A percentile compares a stretch with the other conserved stretches of the same genome.
phyloP scores from a whole-genome alignment of 2,888 invertebrate genomes.

The Stomorhina lunata region DNA sequence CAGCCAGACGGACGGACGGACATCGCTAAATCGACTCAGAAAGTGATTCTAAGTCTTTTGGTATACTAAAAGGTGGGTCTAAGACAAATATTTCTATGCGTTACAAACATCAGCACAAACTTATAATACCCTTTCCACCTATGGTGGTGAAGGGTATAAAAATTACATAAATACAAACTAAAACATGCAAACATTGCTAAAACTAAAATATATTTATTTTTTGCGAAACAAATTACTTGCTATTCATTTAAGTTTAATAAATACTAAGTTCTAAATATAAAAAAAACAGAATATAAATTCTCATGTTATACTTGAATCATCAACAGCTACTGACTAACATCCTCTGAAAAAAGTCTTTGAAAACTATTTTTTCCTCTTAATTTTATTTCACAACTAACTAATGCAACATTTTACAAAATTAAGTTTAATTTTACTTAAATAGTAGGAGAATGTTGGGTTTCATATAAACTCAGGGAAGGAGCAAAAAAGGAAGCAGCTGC shows the following conservation, averaged over 20 bases:
- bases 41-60: too few species aligned
- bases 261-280: constrained; percentile 31
- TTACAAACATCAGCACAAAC: too few species aligned
- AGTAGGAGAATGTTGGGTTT: background rate
- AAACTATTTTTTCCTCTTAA: constrained; percentile 35
- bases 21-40: too few species aligned
- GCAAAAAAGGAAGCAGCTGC: constrained; percentile 41
- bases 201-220: background rate
- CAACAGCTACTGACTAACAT: background rate
- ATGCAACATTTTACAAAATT: constrained; percentile 38
- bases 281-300: background rate
- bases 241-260: constrained; percentile 66
- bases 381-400: constrained; percentile 35
- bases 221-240: constrained; percentile 51
- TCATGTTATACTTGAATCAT: background rate
- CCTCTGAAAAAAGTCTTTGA: constrained; percentile 41
- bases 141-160: too few species aligned
- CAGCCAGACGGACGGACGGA: too few species aligned
- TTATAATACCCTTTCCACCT: too few species aligned
- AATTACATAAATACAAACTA: background rate
- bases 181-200: background rate
- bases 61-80: too few species aligned
- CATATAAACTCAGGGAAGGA: background rate
- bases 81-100: too few species aligned
- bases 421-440: background rate